Conservation (phyloP, 2,113 vertebrate species). For the Chauna torquata region DNA sequence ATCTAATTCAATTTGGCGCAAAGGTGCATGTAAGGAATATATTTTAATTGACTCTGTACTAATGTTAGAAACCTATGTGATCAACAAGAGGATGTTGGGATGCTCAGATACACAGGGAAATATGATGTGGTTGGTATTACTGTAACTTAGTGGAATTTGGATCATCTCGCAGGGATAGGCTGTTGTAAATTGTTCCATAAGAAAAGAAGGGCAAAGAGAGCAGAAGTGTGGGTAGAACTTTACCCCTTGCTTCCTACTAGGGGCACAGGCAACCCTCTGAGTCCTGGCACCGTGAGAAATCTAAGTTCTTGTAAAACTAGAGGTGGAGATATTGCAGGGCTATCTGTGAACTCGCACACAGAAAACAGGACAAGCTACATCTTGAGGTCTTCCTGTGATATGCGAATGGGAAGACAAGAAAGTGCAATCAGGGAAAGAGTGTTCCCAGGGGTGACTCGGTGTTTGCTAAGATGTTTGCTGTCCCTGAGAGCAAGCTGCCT, state of each 20-base stretch:
- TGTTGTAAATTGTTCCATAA: background rate
- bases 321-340: background rate
- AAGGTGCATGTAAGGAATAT: background rate
- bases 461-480: background rate
- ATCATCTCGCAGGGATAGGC: background rate
- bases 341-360: background rate
- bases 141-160: background rate
- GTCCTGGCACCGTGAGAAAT: background rate
- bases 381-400: background rate
- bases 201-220: background rate
- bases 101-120: background rate
- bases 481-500: background rate
- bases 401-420: background rate
- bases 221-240: accelerated
- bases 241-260: background rate
- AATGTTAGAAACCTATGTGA: background rate
- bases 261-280: background rate
- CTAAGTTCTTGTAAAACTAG: background rate
- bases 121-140: background rate
- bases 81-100: background rate
- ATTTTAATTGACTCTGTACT: background rate
- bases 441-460: background rate
- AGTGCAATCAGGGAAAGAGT: background rate
- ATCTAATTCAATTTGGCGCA: background rate
- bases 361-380: background rate